Evolutionary conservation across 2,888 invertebrate species (phyloP).

Genomic region (Andrena bicolor): DNA sequence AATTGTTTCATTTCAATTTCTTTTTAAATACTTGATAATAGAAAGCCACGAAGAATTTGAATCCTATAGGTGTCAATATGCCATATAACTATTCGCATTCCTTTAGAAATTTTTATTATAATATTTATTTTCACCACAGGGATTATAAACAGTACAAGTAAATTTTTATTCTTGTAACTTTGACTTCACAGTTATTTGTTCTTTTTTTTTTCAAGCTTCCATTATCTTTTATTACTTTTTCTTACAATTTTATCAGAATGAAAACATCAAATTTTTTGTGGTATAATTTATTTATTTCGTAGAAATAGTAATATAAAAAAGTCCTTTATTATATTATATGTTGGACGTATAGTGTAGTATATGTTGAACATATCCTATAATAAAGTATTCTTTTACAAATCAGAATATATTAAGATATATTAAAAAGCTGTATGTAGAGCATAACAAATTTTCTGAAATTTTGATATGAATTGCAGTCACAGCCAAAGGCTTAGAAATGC

Average conservation of each 20-base stretch:
- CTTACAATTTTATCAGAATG: conserved; percentile 19
- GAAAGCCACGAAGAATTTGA: conserved; percentile 49
- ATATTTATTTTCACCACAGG: conserved; percentile 5
- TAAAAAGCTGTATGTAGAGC: conserved; percentile 13
- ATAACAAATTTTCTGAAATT: conserved; percentile 39
- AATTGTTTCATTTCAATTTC: conserved; percentile 34
- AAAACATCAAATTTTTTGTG: conserved; percentile 52
- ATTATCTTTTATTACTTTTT: background rate
- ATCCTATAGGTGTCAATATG: conserved; percentile 9
- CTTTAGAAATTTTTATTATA: background rate
- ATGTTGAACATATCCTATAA: conserved; percentile 10
- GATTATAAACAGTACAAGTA: conserved; percentile 7
- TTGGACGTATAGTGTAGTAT: conserved; percentile 18
- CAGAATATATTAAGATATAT: conserved; percentile 8
- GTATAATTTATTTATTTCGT: conserved; percentile 40
- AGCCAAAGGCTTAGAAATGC: background rate
- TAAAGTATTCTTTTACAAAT: conserved; percentile 19
- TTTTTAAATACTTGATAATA: conserved; percentile 18
- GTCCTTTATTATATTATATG: conserved; percentile 28
- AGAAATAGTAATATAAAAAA: conserved; percentile 35
- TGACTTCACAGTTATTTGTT: background rate
- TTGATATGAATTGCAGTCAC: conserved; percentile 24
- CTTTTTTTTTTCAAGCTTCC: conserved; percentile 7
- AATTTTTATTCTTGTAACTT: conserved; percentile 8
- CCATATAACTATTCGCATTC: background rate